Evolutionary conservation across 30 jellyfish, hydroid and myxozoan species (phyloP).

Genomic region (Pelagia noctiluca): DNA sequence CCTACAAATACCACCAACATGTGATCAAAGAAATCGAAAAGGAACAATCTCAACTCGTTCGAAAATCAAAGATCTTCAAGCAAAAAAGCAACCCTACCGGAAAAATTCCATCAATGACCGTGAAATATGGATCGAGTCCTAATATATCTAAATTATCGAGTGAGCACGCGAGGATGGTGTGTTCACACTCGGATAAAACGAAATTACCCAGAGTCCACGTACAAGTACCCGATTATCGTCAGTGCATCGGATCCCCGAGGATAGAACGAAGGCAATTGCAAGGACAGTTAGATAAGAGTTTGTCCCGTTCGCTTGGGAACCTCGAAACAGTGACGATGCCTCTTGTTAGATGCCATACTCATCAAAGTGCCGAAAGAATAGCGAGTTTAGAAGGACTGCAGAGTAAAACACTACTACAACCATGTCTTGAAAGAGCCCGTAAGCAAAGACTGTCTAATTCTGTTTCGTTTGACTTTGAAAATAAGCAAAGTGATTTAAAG

Average conservation of each 20-base stretch:
- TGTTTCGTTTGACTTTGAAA: too few species aligned
- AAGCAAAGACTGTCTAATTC: too few species aligned
- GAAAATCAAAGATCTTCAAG: constrained; percentile 24
- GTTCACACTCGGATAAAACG: not conserved
- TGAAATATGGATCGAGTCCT: not conserved
- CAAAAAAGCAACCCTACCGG: not conserved
- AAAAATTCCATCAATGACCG: not conserved
- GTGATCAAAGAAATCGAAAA: constrained; percentile 36
- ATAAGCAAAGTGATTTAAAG: too few species aligned
- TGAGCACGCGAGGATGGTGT: not conserved
- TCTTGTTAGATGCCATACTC: too few species aligned
- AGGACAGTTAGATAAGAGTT: not conserved
- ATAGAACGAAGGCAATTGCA: not conserved
- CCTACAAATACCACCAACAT: constrained; percentile 60
- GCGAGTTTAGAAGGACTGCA: too few species aligned
- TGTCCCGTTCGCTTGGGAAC: not conserved
- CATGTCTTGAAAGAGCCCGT: too few species aligned
- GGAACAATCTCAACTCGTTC: constrained; percentile 36
- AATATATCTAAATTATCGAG: too few species aligned
- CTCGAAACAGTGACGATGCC: too few species aligned
- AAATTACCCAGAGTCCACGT: not conserved
- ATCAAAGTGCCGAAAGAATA: too few species aligned
- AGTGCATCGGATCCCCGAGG: not conserved
- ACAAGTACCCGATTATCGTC: not conserved
- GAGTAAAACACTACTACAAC: too few species aligned